Evolutionary conservation across 1,140 invertebrate species (phyloP), one percentile per base, ranked within the genome.

Genomic region (Rhyzopertha dominica): DNA sequence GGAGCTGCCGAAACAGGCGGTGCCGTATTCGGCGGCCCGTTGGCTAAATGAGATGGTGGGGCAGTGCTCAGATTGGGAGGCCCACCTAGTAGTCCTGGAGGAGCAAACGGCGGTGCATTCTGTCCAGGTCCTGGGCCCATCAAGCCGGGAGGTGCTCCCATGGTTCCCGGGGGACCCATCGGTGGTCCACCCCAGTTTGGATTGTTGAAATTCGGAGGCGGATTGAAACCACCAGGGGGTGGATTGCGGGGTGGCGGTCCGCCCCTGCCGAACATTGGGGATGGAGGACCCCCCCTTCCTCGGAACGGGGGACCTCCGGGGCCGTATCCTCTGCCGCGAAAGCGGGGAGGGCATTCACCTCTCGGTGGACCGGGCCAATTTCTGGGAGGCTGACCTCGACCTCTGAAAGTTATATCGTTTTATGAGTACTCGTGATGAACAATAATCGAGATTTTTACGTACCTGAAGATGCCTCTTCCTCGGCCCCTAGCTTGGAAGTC

Each of bases 101-200:
- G 64, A 12, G 71, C 72, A 53, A 72, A 72, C 46, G 72, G 71
- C 36, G 67, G 71, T 26, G 70, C 72, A 54, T 68, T 71, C 7
- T 68, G 69, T 43, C 66, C 68, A 23, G 36, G n/a, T n/a, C 65
- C 55, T 16, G 69, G 72, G 30, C 73, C 73, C 69, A 77, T 76
- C 51, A 73, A 59, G 54, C 79, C 80, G 4, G 77, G 78, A 12
- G 76, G 76, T 49, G 74, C 74, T 52, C 52, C 47, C 48, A 59
- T 52, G 64, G 78, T 80, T 3, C 81, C 81, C 0, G 81, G 82
- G n/a, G 81, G 82, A 10, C 78, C 78, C 53, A 76, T 72, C 2
- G 76, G 76, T 32, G 74, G 73, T 1, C 78, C 78, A 69, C 80
- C 81, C 51, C 79, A 81, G 14, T 74, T 75, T 55, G 47, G 66